These are phyloP conservation scores for Ahaetulla prasina DNA, from an alignment of 2,113 vertebrate genomes.

Conservation along the genomic window DNA sequence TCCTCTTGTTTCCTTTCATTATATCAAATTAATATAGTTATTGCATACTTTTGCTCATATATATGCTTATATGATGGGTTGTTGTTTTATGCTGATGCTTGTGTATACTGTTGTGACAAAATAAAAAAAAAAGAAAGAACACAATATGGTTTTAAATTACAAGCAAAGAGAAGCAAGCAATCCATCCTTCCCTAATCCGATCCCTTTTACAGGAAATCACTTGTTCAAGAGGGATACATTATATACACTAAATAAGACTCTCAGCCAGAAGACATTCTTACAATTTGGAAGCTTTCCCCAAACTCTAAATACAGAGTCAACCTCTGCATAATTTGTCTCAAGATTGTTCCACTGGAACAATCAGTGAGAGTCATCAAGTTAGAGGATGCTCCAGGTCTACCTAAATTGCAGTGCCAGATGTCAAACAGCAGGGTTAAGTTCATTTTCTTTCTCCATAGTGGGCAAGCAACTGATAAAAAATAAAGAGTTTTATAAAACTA, in stretches of 20 bases:
- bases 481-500: neutral
- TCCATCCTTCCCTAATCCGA: neutral
- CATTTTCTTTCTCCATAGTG: neutral
- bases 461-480: neutral
- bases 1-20: too few species aligned
- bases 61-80: too few species aligned
- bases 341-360: neutral
- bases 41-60: too few species aligned
- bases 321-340: neutral
- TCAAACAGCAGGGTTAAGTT: neutral
- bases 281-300: neutral
- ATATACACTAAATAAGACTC: neutral
- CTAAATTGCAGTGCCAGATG: neutral
- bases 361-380: neutral
- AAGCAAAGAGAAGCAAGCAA: neutral
- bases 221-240: neutral
- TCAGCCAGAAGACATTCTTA: neutral
- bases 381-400: neutral
- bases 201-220: neutral
- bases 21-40: too few species aligned
- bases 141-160: neutral
- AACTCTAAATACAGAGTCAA: neutral
- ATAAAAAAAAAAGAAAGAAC: too few species aligned
- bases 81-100: too few species aligned
- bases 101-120: too few species aligned